Conservation (phyloP, 1,140 invertebrate genomes). For the Heliconius himera region DNA sequence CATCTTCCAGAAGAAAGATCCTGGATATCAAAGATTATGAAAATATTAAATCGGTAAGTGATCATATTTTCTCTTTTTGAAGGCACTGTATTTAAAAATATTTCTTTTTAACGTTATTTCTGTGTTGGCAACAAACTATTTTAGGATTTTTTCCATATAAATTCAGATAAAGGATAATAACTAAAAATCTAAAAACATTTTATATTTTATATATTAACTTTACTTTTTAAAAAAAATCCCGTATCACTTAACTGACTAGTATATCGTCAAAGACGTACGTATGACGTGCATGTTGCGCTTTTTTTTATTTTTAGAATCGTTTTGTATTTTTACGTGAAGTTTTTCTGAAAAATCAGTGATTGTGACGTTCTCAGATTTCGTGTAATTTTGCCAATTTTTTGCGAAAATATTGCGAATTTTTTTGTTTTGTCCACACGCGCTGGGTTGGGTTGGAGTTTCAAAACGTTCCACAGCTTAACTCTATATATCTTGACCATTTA, state of each 20-base stretch:
- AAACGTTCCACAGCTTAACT: too few species aligned
- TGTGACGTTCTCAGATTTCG: background rate
- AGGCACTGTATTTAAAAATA: constrained; percentile 18
- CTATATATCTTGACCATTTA: too few species aligned
- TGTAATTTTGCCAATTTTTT: background rate
- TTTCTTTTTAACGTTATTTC: background rate
- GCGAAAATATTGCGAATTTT: too few species aligned
- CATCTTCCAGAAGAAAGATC: constrained; percentile 61
- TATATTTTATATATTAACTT: too few species aligned
- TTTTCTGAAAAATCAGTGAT: background rate
- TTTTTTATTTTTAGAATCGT: background rate
- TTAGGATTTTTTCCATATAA: background rate
- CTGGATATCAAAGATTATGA: constrained; percentile 67
- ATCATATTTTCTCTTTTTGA: constrained; percentile 39
- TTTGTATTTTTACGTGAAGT: background rate
- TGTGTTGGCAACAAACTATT: constrained; percentile 38
- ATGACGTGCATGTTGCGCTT: background rate
- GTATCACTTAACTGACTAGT: background rate
- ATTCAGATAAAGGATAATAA: too few species aligned
- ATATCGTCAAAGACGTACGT: background rate
- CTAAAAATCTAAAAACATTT: too few species aligned
- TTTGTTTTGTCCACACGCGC: too few species aligned
- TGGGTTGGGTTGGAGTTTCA: too few species aligned
- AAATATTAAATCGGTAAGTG: constrained; percentile 72
- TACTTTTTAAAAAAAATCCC: too few species aligned